phyloP scores from a whole-genome alignment of 2,888 invertebrate genomes.

The Athetis lepigone region DNA sequence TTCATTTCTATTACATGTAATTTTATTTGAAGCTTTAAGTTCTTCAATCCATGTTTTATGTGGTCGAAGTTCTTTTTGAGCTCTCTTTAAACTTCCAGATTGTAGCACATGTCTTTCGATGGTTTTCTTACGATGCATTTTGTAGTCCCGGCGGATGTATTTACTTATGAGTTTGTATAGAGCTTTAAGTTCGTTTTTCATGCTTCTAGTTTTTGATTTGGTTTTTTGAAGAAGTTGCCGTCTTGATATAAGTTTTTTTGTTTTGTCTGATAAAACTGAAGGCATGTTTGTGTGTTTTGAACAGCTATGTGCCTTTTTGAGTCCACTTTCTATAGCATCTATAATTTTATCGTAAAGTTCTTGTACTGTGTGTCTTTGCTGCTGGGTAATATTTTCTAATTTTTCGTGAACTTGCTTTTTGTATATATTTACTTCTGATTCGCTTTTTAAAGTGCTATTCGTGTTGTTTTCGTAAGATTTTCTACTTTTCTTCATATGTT shows the following conservation, averaged over 20 bases:
- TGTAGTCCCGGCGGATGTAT: neutral
- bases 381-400: neutral
- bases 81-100: slow-evolving; percentile 13
- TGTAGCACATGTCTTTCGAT: slow-evolving; percentile 7
- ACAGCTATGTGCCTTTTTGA: neutral
- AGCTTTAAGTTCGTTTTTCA: slow-evolving; percentile 7
- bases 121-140: neutral
- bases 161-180: slow-evolving; percentile 7
- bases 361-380: neutral
- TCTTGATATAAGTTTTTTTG: slow-evolving; percentile 5
- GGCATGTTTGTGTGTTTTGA: neutral
- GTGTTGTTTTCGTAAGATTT: neutral
- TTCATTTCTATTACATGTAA: slow-evolving; percentile 1
- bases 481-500: neutral
- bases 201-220: slow-evolving; percentile 6
- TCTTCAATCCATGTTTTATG: slow-evolving; percentile 15
- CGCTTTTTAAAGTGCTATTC: neutral
- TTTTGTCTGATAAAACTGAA: neutral
- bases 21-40: slow-evolving; percentile 13
- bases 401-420: neutral
- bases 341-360: neutral
- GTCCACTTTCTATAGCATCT: neutral
- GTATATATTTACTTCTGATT: neutral
- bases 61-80: neutral
- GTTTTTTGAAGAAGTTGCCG: slow-evolving; percentile 1